Evolutionary conservation across 2,113 vertebrate species (phyloP).

Genomic region (Willisornis vidua): DNA sequence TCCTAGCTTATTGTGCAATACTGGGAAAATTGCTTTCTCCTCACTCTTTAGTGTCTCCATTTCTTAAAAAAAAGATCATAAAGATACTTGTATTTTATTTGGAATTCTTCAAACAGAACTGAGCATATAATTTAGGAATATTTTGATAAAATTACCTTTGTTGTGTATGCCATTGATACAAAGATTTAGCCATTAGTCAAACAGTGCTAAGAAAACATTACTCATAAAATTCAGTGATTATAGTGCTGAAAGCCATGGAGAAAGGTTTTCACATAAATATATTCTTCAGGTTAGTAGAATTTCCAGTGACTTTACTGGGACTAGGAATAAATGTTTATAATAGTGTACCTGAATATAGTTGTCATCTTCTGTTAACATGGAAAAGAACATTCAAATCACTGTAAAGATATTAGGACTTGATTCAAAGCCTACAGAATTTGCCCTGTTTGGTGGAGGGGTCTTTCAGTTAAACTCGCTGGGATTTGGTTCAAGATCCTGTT

Average conservation of each 20-base stretch:
- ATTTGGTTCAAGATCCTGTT: not conserved
- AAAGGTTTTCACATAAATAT: not conserved
- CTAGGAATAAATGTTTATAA: not conserved
- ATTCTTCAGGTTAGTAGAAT: not conserved
- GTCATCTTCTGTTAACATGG: not conserved
- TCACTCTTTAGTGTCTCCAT: not conserved
- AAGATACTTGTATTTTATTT: not conserved
- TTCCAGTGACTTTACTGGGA: not conserved
- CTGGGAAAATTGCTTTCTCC: not conserved
- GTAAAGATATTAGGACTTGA: not conserved
- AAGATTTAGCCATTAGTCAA: not conserved
- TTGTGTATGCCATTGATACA: not conserved
- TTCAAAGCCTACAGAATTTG: not conserved
- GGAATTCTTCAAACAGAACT: not conserved
- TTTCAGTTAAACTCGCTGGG: not conserved
- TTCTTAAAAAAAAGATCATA: not conserved
- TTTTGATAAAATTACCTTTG: not conserved
- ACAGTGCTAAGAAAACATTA: not conserved
- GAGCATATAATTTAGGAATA: not conserved
- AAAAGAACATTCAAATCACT: not conserved
- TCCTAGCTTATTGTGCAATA: not conserved
- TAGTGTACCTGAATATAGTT: not conserved
- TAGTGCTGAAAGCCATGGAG: not conserved
- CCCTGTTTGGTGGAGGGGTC: not conserved
- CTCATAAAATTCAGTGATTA: not conserved